These are phyloP conservation scores for Callipepla squamata DNA, from an alignment of 2,113 vertebrate genomes.

Conservation along the genomic window DNA sequence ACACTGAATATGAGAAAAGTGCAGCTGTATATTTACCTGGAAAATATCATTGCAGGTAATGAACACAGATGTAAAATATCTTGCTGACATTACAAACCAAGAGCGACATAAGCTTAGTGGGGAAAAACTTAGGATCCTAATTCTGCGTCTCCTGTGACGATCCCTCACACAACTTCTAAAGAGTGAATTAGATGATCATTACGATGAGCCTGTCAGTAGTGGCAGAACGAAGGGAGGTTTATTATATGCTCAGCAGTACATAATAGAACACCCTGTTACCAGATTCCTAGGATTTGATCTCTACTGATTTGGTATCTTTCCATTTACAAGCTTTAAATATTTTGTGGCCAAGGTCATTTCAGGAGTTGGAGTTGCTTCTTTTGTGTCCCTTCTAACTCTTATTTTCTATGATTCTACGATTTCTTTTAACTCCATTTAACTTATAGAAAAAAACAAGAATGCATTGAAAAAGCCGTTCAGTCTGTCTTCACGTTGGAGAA, in stretches of 20 bases:
- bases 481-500: not conserved
- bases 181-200: not conserved
- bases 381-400: not conserved
- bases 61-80: constrained; percentile 24
- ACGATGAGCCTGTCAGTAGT: not conserved
- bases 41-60: not conserved
- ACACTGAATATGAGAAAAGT: not conserved
- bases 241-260: not conserved
- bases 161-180: constrained; percentile 17
- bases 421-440: not conserved
- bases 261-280: not conserved
- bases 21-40: not conserved
- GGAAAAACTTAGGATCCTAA: not conserved
- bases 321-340: not conserved
- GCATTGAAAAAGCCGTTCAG: not conserved
- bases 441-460: not conserved
- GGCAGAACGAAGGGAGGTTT: not conserved
- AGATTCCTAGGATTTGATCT: not conserved
- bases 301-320: not conserved
- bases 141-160: not conserved
- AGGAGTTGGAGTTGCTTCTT: not conserved
- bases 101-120: not conserved
- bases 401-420: not conserved
- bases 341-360: not conserved
- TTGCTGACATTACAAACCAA: constrained; percentile 24